These are phyloP conservation scores for Falco cherrug DNA, from an alignment of 2,797 vertebrate species.

Conservation along the genomic window DNA sequence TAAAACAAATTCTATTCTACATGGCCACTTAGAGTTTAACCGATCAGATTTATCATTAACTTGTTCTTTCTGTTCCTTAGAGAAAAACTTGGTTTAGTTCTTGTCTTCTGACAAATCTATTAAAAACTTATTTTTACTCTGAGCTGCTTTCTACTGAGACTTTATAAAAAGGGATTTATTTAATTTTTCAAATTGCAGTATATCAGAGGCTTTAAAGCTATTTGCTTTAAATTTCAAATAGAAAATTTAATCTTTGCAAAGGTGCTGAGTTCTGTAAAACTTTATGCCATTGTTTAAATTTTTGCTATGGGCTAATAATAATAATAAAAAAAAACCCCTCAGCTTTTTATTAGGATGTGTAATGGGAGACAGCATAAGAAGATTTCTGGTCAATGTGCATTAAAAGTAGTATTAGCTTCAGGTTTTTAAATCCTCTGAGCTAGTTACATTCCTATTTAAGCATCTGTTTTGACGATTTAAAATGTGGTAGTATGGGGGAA, in stretches of 20 bases:
- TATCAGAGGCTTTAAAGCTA: not conserved
- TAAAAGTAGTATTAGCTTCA: not conserved
- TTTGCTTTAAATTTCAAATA: constrained; percentile 38
- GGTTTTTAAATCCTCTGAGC: constrained; percentile 25
- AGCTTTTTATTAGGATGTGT: constrained; percentile 1
- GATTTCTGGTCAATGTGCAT: constrained; percentile 24
- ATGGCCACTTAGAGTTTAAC: not conserved
- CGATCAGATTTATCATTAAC: not conserved
- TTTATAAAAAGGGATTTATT: not conserved
- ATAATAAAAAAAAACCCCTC: not conserved
- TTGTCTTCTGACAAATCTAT: not conserved
- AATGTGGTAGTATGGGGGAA: not conserved
- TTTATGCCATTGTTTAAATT: constrained; percentile 38
- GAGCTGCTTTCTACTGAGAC: not conserved
- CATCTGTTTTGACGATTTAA: not conserved
- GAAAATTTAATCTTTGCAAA: constrained; percentile 23
- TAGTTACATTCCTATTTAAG: not conserved
- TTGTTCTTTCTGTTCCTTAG: not conserved
- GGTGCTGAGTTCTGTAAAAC: constrained; percentile 2
- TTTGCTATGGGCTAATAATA: constrained; percentile 25
- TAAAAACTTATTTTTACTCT: not conserved
- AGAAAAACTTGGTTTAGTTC: not conserved
- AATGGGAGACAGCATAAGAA: not conserved
- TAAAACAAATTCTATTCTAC: not conserved
- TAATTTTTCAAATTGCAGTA: not conserved